Evolutionary conservation across 2,113 vertebrate species (phyloP).

Genomic region (Sturnira hondurensis): DNA sequence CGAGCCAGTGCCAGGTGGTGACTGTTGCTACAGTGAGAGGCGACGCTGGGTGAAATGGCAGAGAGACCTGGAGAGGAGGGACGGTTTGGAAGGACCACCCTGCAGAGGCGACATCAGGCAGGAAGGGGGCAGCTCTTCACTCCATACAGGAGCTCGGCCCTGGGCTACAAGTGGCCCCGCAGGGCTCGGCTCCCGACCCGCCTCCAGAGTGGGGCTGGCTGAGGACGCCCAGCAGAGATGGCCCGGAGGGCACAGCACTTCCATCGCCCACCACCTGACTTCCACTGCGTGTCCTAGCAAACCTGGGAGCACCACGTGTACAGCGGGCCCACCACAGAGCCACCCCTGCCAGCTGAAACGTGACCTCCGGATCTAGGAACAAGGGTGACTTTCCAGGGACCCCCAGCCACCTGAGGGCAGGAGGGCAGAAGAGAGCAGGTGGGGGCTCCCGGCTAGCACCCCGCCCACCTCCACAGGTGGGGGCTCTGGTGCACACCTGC

Average conservation of each 20-base stretch:
- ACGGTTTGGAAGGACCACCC: too few relatives aligned
- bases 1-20: fast-evolving
- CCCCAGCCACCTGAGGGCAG: fast-evolving
- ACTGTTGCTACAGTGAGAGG: fast-evolving
- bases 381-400: neutral
- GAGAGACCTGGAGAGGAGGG: neutral
- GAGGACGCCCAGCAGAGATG: neutral
- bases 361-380: neutral
- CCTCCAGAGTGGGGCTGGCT: fast-evolving
- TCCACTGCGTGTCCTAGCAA: neutral
- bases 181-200: too few relatives aligned
- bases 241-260: too few relatives aligned
- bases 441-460: too few relatives aligned
- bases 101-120: fast-evolving
- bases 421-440: neutral
- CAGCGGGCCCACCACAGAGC: fast-evolving
- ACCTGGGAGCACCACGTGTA: fast-evolving
- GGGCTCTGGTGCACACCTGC: neutral
- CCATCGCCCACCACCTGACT: neutral
- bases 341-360: neutral
- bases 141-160: neutral
- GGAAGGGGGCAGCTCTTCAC: fast-evolving
- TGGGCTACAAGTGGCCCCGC: fast-evolving
- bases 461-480: too few relatives aligned
- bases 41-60: fast-evolving